Conservation (phyloP, 1,140 invertebrate genomes). For the Drosophila sturtevanti region DNA sequence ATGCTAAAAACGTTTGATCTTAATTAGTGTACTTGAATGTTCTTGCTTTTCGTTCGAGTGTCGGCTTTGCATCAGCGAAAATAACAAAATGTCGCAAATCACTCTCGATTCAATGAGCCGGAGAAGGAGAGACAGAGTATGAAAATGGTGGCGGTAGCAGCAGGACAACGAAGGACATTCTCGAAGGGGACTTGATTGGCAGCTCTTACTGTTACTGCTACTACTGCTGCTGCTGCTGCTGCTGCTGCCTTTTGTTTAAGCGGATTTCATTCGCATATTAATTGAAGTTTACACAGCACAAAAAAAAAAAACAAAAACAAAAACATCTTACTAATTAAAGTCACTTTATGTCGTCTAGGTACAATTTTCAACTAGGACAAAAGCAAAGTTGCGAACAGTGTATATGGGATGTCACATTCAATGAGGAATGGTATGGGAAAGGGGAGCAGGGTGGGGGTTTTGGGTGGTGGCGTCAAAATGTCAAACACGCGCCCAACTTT, state of each 20-base stretch:
- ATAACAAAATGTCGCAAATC: slow-evolving; percentile 79
- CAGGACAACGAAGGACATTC: neutral
- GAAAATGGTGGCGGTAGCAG: neutral
- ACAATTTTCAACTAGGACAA: neutral
- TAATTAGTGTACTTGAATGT: slow-evolving; percentile 79
- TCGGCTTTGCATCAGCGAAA: slow-evolving; percentile 77
- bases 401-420: slow-evolving; percentile 24
- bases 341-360: slow-evolving; percentile 11
- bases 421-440: neutral
- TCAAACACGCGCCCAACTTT: slow-evolving; percentile 58
- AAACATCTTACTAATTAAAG: slow-evolving; percentile 58
- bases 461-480: slow-evolving; percentile 56
- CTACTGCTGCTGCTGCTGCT: slow-evolving; percentile 11
- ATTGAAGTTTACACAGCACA: slow-evolving; percentile 74
- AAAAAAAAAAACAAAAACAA: too few species aligned
- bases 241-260: slow-evolving; percentile 65
- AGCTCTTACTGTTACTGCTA: slow-evolving; percentile 39
- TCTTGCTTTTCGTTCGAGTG: slow-evolving; percentile 33
- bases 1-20: slow-evolving; percentile 66
- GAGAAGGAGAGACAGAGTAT: neutral
- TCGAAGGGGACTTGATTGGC: slow-evolving; percentile 59
- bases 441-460: neutral
- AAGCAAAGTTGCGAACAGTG: slow-evolving; percentile 38
- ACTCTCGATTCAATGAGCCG: slow-evolving; percentile 20
- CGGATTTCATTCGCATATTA: slow-evolving; percentile 79